Conservation (phyloP, 2,797 vertebrate species). For the Sebastes aleutianus region DNA sequence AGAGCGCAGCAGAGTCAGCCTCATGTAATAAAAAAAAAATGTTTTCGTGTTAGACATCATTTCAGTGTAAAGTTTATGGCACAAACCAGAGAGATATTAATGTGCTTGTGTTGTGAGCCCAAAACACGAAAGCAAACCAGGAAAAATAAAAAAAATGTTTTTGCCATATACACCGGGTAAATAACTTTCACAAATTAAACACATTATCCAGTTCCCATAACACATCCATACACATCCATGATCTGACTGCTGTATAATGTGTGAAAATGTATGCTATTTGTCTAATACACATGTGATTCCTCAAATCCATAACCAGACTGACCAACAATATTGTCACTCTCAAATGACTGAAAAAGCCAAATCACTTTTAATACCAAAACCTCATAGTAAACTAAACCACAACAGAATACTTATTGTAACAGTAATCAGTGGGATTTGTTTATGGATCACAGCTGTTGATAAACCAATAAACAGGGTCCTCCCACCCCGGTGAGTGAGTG, state of each 20-base stretch:
- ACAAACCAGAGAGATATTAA: not conserved
- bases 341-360: not conserved
- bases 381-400: not conserved
- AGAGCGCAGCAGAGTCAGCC: not conserved
- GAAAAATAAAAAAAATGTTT: not conserved
- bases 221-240: not conserved
- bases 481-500: slow-evolving; percentile 55
- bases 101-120: not conserved
- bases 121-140: not conserved
- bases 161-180: no score
- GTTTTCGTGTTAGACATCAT: not conserved
- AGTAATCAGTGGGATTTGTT: not conserved
- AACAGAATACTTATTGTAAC: not conserved
- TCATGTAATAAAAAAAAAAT: not conserved
- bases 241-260: not conserved
- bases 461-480: not conserved
- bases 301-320: not conserved
- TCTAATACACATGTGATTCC: not conserved
- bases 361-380: not conserved
- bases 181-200: not conserved
- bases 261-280: no score
- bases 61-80: not conserved
- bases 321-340: not conserved
- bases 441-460: not conserved
- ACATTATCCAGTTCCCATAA: not conserved